A percentile compares a stretch with the other conserved stretches of the same genome.
Conservation (phyloP, 2,797 vertebrate species). For the Enteromius trimaculatus region DNA sequence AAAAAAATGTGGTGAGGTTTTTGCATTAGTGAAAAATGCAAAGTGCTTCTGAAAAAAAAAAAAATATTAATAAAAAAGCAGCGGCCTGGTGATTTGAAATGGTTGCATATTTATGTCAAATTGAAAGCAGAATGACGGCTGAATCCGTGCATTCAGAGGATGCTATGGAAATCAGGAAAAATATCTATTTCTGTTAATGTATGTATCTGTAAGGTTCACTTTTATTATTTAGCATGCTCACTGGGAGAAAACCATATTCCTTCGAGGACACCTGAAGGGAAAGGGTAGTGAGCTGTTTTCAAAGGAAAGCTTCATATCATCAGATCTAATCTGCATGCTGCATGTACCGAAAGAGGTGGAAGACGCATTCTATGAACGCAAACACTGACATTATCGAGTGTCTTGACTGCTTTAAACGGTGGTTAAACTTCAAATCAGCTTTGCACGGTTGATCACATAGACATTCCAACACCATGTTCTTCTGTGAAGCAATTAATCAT, state of each 20-base stretch:
- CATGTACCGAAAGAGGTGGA: not conserved
- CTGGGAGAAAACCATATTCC: not conserved
- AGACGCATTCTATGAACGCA: not conserved
- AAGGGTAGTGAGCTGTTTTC: not conserved
- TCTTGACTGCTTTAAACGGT: not conserved
- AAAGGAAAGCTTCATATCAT: not conserved
- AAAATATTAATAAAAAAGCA: no score
- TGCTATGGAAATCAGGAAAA: not conserved
- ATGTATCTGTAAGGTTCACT: not conserved
- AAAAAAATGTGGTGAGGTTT: not conserved
- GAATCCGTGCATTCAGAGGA: not conserved
- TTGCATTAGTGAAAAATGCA: slow-evolving; percentile 5
- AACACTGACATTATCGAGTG: not conserved
- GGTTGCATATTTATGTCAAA: not conserved
- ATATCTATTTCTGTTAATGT: slow-evolving; percentile 64
- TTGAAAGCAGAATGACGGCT: not conserved
- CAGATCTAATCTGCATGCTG: not conserved
- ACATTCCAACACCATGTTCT: not conserved
- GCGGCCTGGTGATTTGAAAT: not conserved
- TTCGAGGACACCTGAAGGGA: not conserved
- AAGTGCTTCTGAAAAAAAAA: not conserved
- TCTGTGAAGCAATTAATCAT: not conserved
- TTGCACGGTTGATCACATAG: not conserved
- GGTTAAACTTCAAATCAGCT: not conserved
- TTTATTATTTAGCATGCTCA: not conserved